Conservation (phyloP, 2,113 vertebrate genomes). For the Cephalopterus ornatus region DNA sequence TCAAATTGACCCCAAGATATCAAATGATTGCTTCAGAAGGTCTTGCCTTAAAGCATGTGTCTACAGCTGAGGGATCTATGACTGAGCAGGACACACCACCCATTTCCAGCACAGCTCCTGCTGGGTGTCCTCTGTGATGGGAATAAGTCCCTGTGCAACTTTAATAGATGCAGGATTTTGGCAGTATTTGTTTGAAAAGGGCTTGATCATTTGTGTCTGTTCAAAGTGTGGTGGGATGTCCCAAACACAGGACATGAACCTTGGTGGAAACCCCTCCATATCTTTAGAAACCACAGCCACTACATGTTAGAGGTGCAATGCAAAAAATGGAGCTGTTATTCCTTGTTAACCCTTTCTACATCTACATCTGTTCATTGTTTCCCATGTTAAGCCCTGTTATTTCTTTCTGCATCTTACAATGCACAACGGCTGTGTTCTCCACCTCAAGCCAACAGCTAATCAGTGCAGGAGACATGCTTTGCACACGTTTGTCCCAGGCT, state of each 20-base stretch:
- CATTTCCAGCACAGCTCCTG: not conserved
- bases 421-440: not conserved
- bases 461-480: rapidly evolving
- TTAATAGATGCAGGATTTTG: not conserved
- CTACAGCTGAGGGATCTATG: not conserved
- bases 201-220: not conserved
- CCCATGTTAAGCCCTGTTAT: not conserved
- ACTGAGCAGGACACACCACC: not conserved
- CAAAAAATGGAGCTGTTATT: not conserved
- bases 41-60: not conserved
- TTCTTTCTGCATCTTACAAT: too few species aligned
- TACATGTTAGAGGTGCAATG: not conserved
- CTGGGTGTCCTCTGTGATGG: not conserved
- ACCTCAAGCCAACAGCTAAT: not conserved
- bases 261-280: not conserved
- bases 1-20: not conserved
- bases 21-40: not conserved
- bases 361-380: rapidly evolving
- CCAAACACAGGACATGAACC: not conserved
- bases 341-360: not conserved
- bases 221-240: not conserved
- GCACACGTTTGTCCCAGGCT: rapidly evolving
- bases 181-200: not conserved
- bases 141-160: not conserved
- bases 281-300: not conserved